Evolutionary conservation across 2,113 vertebrate genomes (phyloP), one percentile per base, ranked within the genome.

Genomic region (Anguilla rostrata): DNA sequence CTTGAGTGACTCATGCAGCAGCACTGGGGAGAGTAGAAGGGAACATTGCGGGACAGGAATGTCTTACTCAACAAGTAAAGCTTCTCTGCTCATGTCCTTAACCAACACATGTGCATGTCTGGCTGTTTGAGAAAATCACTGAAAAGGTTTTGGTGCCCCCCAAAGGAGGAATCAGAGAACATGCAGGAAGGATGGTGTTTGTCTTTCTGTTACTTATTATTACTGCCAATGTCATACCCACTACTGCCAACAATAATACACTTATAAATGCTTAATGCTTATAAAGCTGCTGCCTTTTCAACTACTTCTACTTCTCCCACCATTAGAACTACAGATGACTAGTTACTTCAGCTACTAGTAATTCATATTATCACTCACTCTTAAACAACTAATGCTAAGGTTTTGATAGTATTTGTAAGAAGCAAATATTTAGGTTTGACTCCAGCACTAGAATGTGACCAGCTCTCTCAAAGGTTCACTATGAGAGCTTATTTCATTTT

Each of bases 121-220:
- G 12, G 43, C 18, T 82, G 80, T 63, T 41, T 66, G 15, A 81
- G 11, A 40, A 46, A 12, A 14, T 8, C 29, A 78, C 83, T 83
- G 43, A 0, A 83, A 84, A 39, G 75, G 34, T 14, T 87, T 60
- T 84, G 83, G 66, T 39, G 39, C 86, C 86, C 71, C 75, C 86
- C 26, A 87, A 83, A 57, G 86, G 78, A 34, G 4, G 22, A 29
- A 9, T 53, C 6, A 26, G 49, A 56, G 46, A 12, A 81, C 34
- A 81, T 29, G 41, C 43, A 46, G 43, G 43, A 53, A 53, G 49
- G 49, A 6, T 53, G 49, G 9, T 14, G 6, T 43, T n/a, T 40
- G 39, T 81, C 20, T 26, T 66, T 26, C 60, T 66, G 22, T 66
- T 66, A 66, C 60, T 66, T 66, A 66, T 26, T 66, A 66, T 22